Percentiles rank a stretch among this genome's conserved stretches.
phyloP scores from a whole-genome alignment of 2,888 invertebrate genomes.

The Esperia sulphurella region DNA sequence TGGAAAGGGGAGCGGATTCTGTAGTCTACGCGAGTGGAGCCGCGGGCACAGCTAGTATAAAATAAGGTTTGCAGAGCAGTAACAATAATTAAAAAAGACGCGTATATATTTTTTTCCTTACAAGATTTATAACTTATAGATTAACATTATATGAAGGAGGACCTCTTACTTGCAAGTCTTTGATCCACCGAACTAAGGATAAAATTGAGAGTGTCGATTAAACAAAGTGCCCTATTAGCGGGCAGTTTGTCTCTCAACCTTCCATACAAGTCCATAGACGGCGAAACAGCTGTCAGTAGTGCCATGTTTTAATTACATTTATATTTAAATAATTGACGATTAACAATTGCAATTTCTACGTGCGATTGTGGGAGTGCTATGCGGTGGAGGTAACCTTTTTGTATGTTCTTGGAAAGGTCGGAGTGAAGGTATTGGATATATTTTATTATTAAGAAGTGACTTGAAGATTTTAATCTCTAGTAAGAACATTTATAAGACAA shows the following conservation, averaged over 20 bases:
- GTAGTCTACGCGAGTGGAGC: no score
- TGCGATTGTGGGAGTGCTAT: neutral
- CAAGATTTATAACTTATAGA: no score
- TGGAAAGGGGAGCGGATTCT: no score
- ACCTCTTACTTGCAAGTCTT: constrained; percentile 6
- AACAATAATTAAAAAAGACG: no score
- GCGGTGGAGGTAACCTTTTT: neutral
- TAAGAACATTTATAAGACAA: no score
- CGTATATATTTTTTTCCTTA: neutral
- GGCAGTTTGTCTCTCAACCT: neutral
- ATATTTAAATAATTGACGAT: constrained; percentile 25
- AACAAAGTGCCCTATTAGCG: constrained; percentile 3
- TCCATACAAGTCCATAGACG: neutral
- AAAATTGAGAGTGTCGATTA: constrained; percentile 6
- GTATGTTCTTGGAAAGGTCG: no score
- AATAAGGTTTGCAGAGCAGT: no score
- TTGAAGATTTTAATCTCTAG: no score
- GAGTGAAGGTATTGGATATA: no score
- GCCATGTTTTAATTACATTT: constrained; percentile 20
- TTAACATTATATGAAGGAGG: constrained; percentile 1
- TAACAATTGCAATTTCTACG: constrained; percentile 7
- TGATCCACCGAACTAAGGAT: constrained; percentile 7
- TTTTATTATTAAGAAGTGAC: no score
- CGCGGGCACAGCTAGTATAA: no score
- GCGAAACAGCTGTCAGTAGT: neutral